phyloP scores from a whole-genome alignment of 2,113 vertebrate species.

The Excalfactoria chinensis region DNA sequence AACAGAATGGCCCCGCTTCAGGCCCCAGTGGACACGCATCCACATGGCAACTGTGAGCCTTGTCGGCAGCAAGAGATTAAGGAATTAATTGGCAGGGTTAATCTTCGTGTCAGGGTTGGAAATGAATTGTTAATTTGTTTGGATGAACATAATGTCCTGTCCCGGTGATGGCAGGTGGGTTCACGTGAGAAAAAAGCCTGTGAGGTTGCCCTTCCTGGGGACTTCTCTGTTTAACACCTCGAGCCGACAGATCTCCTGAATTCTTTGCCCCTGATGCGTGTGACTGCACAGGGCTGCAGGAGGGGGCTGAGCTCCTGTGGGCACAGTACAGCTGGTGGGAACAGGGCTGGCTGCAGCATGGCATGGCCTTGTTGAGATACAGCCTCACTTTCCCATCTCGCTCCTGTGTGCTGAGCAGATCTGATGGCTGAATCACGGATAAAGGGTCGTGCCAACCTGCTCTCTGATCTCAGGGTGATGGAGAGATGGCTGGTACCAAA shows the following conservation, averaged over 20 bases:
- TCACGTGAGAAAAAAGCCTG: neutral
- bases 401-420: neutral
- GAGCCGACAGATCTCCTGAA: neutral
- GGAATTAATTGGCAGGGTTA: slow-evolving; percentile 72
- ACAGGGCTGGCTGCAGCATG: neutral
- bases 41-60: slow-evolving; percentile 57
- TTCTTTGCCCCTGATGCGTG: accelerated
- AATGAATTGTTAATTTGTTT: slow-evolving; percentile 64
- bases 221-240: slow-evolving; percentile 20
- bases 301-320: neutral
- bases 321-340: neutral
- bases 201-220: neutral
- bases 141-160: slow-evolving; percentile 28
- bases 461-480: neutral
- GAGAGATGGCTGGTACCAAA: neutral
- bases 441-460: neutral
- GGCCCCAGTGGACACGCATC: slow-evolving; percentile 21
- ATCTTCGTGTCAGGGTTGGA: slow-evolving; percentile 47
- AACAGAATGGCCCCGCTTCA: slow-evolving; percentile 29
- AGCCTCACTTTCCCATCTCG: neutral
- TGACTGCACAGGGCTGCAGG: accelerated
- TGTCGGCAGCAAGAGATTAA: slow-evolving; percentile 54
- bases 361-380: accelerated
- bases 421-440: neutral
- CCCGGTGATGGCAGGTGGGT: slow-evolving; percentile 29